phyloP scores from a whole-genome alignment of 53 echinoderm and acorn worm genomes.

The Zoroaster sp. region DNA sequence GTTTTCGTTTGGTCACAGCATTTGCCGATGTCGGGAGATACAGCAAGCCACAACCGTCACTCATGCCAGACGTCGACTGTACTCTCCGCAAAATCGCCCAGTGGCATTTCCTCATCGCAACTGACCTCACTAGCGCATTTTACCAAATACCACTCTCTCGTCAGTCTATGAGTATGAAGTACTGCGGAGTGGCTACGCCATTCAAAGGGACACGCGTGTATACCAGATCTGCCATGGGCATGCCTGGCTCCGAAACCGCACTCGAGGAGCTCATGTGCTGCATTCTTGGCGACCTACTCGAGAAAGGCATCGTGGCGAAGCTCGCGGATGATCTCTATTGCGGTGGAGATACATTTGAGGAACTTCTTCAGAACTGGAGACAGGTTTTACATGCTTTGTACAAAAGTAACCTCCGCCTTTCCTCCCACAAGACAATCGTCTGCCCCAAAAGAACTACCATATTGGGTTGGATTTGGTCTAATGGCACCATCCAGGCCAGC shows the following conservation, averaged over 20 bases:
- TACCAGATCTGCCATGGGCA: slow-evolving; percentile 22
- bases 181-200: slow-evolving; percentile 43
- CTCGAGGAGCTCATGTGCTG: slow-evolving; percentile 69
- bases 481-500: slow-evolving; percentile 42
- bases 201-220: slow-evolving; percentile 31
- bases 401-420: slow-evolving; percentile 20
- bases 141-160: slow-evolving; percentile 50
- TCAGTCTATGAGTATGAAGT: slow-evolving; percentile 41
- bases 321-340: slow-evolving; percentile 69
- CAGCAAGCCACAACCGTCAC: slow-evolving; percentile 16
- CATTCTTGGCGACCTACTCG: slow-evolving; percentile 51
- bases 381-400: slow-evolving; percentile 16
- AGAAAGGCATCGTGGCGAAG: slow-evolving; percentile 48
- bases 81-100: slow-evolving; percentile 45
- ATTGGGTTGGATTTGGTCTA: slow-evolving; percentile 61
- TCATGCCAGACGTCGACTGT: slow-evolving; percentile 55
- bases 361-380: slow-evolving; percentile 32
- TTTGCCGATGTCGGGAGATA: slow-evolving; percentile 58
- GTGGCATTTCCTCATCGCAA: background rate
- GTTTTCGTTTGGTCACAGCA: too few relatives aligned
- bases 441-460: slow-evolving; percentile 59
- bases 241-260: slow-evolving; percentile 54
- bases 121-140: slow-evolving; percentile 42
- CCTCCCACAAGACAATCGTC: slow-evolving; percentile 42
- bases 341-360: slow-evolving; percentile 51